Evolutionary conservation across 1,140 invertebrate genomes (phyloP).

Genomic region (Drosophila mojavensis): DNA sequence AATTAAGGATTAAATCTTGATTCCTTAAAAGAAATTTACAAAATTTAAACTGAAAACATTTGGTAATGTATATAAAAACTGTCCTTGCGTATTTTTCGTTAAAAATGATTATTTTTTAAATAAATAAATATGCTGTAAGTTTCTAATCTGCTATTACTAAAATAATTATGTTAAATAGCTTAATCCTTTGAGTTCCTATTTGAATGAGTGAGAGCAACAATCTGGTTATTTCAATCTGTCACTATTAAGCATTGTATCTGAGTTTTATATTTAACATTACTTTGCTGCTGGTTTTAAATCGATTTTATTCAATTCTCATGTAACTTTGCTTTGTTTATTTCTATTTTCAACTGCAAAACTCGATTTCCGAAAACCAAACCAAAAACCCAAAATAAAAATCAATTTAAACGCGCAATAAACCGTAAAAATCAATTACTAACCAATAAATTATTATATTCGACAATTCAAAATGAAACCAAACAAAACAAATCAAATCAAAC

Average conservation of each 20-base stretch:
- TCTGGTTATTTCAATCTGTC: not conserved
- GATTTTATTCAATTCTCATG: conserved; percentile 65
- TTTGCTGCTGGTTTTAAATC: conserved; percentile 40
- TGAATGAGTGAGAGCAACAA: conserved; percentile 4
- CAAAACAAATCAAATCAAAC: conserved; percentile 26
- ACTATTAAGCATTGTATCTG: conserved; percentile 2
- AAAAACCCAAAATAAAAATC: conserved; percentile 44
- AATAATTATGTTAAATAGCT: not conserved
- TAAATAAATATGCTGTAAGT: no score
- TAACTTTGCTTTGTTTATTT: conserved; percentile 84
- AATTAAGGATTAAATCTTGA: no score
- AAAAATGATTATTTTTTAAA: no score
- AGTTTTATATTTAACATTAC: conserved; percentile 28
- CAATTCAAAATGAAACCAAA: conserved; percentile 23
- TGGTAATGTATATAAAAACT: no score
- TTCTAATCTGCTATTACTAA: not conserved
- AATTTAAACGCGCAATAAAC: conserved; percentile 62
- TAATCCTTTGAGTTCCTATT: not conserved
- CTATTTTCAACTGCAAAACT: conserved; percentile 76
- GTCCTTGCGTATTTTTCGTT: no score
- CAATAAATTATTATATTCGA: conserved; percentile 43
- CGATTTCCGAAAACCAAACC: conserved; percentile 45
- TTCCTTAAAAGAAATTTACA: no score
- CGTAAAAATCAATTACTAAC: conserved; percentile 72
- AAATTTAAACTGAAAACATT: no score